These are phyloP conservation scores for Vicugna pacos DNA, from an alignment of 2,113 vertebrate species.

Conservation along the genomic window DNA sequence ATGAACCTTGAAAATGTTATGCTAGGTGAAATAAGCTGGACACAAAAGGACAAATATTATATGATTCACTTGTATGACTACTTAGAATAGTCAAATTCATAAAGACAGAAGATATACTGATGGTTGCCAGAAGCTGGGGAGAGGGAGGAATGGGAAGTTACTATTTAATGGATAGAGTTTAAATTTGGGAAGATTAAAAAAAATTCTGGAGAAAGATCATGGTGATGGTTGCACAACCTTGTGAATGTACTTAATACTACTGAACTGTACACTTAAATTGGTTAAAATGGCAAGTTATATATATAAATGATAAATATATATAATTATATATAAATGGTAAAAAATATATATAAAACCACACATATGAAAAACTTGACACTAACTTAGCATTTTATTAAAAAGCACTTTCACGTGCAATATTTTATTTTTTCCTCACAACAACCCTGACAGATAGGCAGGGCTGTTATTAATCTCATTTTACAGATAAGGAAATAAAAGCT, in stretches of 20 bases:
- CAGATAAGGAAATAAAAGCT: slow-evolving; percentile 12
- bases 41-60: background rate
- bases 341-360: background rate
- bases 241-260: background rate
- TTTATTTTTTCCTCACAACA: background rate
- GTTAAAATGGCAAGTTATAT: background rate
- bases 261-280: background rate
- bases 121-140: background rate
- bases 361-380: background rate
- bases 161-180: background rate
- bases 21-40: background rate
- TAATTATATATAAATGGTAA: too few species aligned
- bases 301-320: background rate
- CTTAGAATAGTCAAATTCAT: background rate
- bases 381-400: slow-evolving; percentile 17
- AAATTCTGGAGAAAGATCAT: background rate
- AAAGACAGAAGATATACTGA: background rate
- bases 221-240: background rate
- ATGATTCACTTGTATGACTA: background rate
- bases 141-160: background rate
- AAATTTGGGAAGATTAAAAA: background rate
- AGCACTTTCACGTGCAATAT: slow-evolving; percentile 13
- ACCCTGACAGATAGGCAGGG: background rate
- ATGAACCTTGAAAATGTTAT: slow-evolving; percentile 5
- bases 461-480: slow-evolving; percentile 31